phyloP scores from a whole-genome alignment of 2,888 invertebrate species.

The Atrina japonica region DNA sequence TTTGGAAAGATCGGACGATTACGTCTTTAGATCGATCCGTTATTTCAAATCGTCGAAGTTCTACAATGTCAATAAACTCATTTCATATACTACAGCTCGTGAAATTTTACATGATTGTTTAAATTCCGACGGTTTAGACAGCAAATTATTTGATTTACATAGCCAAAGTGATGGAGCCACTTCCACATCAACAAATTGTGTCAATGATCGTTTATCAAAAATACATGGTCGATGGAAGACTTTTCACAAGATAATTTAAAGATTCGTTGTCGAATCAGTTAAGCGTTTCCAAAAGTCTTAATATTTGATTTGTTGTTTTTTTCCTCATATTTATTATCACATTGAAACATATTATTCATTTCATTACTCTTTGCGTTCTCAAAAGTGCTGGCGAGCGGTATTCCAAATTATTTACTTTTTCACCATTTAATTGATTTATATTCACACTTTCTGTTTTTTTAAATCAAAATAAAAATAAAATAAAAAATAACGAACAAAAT shows the following conservation, averaged over 20 bases:
- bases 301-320: constrained; percentile 2
- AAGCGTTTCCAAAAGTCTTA: constrained; percentile 29
- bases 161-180: constrained; percentile 26
- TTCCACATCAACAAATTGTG: constrained; percentile 10
- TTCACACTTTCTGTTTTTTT: too few relatives aligned
- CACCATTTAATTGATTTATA: too few relatives aligned
- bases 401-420: too few relatives aligned
- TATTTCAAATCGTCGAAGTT: constrained; percentile 5
- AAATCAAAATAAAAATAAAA: too few relatives aligned
- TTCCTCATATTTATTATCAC: too few relatives aligned
- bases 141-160: constrained; percentile 31
- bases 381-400: too few relatives aligned
- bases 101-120: constrained; percentile 32
- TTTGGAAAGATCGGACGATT: neutral
- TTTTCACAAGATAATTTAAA: constrained; percentile 30
- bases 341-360: too few relatives aligned
- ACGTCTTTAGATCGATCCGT: constrained; percentile 13
- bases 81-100: constrained; percentile 33
- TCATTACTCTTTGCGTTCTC: too few relatives aligned
- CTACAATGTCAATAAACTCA: constrained; percentile 1
- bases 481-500: too few relatives aligned
- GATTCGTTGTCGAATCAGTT: constrained; percentile 25
- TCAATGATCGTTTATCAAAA: constrained; percentile 34
- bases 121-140: constrained; percentile 21
- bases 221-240: constrained; percentile 36